These are phyloP conservation scores for Bactericera cockerelli DNA, from an alignment of 1,140 invertebrate genomes.

Conservation along the genomic window DNA sequence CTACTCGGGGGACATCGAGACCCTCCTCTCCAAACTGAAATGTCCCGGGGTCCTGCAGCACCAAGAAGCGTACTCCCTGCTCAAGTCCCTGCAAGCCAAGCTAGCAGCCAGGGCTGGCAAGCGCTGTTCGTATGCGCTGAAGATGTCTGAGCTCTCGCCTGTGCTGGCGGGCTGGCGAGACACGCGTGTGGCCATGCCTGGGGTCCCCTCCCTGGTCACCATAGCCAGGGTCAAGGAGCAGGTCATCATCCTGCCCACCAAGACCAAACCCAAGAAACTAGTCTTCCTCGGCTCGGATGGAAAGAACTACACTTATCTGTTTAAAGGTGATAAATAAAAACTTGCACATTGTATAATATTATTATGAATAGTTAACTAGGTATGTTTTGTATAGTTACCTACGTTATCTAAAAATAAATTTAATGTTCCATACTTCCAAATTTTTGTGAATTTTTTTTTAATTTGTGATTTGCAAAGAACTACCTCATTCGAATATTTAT, in stretches of 20 bases:
- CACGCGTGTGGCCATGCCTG: constrained; percentile 89
- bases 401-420: too few relatives aligned
- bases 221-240: constrained; percentile 69
- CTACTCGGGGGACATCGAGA: constrained; percentile 32
- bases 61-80: constrained; percentile 43
- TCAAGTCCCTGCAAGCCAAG: constrained; percentile 56
- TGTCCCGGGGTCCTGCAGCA: constrained; percentile 59
- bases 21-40: not conserved
- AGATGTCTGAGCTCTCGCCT: constrained; percentile 83
- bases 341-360: too few relatives aligned
- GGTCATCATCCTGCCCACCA: constrained; percentile 90
- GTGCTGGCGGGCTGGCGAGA: constrained; percentile 55
- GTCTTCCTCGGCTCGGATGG: constrained; percentile 91
- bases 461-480: too few relatives aligned
- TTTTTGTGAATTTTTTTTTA: too few relatives aligned
- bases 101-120: constrained; percentile 48
- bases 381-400: too few relatives aligned
- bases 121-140: constrained; percentile 55
- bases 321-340: not conserved
- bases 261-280: constrained; percentile 95
- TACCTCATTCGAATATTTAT: too few relatives aligned
- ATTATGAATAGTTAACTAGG: too few relatives aligned
- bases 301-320: constrained; percentile 34
- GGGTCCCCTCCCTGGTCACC: constrained; percentile 52
- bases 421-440: too few relatives aligned